Evolutionary conservation across 2,797 vertebrate genomes (phyloP).

Genomic region (Scleropages formosus): DNA sequence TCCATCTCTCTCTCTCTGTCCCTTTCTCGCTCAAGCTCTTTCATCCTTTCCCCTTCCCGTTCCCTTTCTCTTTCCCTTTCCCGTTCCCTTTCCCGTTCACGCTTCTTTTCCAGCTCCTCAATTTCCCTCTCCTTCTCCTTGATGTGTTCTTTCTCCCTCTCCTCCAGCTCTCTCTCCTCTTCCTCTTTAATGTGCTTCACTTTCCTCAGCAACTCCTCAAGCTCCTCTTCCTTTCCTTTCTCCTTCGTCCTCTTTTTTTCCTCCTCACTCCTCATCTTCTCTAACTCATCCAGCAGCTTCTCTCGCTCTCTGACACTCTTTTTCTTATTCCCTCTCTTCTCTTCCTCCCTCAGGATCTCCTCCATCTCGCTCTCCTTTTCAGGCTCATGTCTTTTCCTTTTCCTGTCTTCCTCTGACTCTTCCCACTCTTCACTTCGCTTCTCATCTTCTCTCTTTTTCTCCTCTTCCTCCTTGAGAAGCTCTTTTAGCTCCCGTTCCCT

Average conservation of each 20-base stretch:
- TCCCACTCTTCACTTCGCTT: constrained; percentile 8
- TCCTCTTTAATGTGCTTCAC: neutral
- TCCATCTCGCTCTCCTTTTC: constrained; percentile 58
- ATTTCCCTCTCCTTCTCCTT: constrained; percentile 14
- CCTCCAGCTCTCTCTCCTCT: constrained; percentile 32
- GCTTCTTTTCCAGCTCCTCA: constrained; percentile 26
- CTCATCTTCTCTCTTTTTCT: constrained; percentile 1
- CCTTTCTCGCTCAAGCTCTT: constrained; percentile 45
- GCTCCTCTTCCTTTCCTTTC: constrained; percentile 25
- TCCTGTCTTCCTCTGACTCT: constrained; percentile 15
- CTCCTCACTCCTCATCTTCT: constrained; percentile 59
- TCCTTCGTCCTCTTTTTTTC: constrained; percentile 40
- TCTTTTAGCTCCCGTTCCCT: constrained; percentile 24
- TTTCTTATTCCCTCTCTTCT: constrained; percentile 56
- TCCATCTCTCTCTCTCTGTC: constrained; percentile 40
- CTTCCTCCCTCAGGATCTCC: constrained; percentile 59
- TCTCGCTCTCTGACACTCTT: constrained; percentile 56
- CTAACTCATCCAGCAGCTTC: constrained; percentile 61
- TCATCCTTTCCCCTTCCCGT: constrained; percentile 44
- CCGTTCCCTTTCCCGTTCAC: constrained; percentile 37
- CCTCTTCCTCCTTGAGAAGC: constrained; percentile 12
- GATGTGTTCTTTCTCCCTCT: constrained; percentile 21
- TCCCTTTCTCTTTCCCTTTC: constrained; percentile 48
- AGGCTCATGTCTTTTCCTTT: neutral
- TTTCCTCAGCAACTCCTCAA: constrained; percentile 22